A percentile compares a stretch with the other conserved stretches of the same genome.
Conservation (phyloP, 2,797 vertebrate species). For the Tiaroga cobitis region DNA sequence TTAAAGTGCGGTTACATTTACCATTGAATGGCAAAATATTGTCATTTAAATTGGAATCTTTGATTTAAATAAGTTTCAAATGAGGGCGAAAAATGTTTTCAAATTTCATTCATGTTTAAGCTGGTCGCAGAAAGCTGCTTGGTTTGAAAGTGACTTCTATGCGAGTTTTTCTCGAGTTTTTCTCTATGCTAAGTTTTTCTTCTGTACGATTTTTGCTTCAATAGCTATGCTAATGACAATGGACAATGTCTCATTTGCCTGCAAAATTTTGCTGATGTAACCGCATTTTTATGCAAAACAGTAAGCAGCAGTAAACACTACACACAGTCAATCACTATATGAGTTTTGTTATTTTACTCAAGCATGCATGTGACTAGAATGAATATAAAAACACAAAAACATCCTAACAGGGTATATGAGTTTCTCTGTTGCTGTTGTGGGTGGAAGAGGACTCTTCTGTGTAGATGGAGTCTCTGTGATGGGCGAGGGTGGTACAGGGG, state of each 20-base stretch:
- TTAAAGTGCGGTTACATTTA: neutral
- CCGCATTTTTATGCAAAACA: neutral
- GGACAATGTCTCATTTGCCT: neutral
- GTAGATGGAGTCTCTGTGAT: neutral
- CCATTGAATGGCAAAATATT: neutral
- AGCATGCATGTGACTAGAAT: neutral
- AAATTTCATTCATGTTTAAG: too few species aligned
- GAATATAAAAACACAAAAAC: constrained; percentile 6
- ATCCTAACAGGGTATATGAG: constrained; percentile 9
- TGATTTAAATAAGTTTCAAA: neutral
- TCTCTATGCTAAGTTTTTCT: too few species aligned
- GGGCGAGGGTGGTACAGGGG: neutral
- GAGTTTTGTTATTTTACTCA: neutral
- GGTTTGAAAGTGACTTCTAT: neutral
- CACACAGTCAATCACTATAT: neutral
- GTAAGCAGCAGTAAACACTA: neutral
- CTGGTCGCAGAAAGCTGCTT: neutral
- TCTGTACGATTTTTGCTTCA: neutral
- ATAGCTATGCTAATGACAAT: neutral
- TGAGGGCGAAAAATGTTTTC: neutral
- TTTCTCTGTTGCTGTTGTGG: constrained; percentile 5
- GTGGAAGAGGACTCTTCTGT: constrained; percentile 4
- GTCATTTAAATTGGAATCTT: neutral
- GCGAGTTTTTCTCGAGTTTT: too few species aligned
- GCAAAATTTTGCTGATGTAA: neutral